phyloP scores from a whole-genome alignment of 1,140 invertebrate species.

The Saxidomus purpurata region DNA sequence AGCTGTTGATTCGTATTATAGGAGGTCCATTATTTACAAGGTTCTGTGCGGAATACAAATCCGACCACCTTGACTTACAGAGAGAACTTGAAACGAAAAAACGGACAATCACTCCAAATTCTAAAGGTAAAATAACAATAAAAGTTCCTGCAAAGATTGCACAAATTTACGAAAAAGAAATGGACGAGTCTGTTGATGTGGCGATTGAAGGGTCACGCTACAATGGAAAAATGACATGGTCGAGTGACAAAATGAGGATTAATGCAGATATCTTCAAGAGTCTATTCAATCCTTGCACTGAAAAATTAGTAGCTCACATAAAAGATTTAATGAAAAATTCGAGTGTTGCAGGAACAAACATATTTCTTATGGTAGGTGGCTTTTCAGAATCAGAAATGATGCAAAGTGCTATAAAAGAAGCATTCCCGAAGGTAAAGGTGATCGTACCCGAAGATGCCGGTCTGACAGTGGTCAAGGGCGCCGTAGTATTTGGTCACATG shows the following conservation, averaged over 20 bases:
- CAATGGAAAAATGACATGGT: conserved; percentile 49
- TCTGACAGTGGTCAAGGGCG: conserved; percentile 50
- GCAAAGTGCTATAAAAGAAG: conserved; percentile 34
- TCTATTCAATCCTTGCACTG: conserved; percentile 32
- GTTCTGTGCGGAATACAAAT: conserved; percentile 49
- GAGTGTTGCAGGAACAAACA: conserved; percentile 28
- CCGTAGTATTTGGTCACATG: conserved; percentile 67
- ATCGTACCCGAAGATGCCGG: conserved; percentile 44
- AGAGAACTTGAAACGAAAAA: conserved; percentile 61
- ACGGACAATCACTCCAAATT: conserved; percentile 6
- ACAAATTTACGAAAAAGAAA: conserved; percentile 15
- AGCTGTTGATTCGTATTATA: conserved; percentile 54
- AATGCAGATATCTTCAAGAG: conserved; percentile 33
- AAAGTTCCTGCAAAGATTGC: conserved; percentile 43
- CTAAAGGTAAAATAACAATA: conserved; percentile 22
- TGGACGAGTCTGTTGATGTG: conserved; percentile 10
- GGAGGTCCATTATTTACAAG: conserved; percentile 20
- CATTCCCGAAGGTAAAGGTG: conserved; percentile 28
- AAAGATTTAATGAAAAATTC: conserved; percentile 41
- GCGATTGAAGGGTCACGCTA: conserved; percentile 40
- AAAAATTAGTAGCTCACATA: conserved; percentile 57
- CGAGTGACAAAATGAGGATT: conserved; percentile 55
- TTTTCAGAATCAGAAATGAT: conserved; percentile 63
- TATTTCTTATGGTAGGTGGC: conserved; percentile 66
- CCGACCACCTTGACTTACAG: conserved; percentile 48